A percentile compares a stretch with the other conserved stretches of the same genome.
These are phyloP conservation scores for Thalpophila matura DNA, from an alignment of 2,888 invertebrate species.

Conservation along the genomic window DNA sequence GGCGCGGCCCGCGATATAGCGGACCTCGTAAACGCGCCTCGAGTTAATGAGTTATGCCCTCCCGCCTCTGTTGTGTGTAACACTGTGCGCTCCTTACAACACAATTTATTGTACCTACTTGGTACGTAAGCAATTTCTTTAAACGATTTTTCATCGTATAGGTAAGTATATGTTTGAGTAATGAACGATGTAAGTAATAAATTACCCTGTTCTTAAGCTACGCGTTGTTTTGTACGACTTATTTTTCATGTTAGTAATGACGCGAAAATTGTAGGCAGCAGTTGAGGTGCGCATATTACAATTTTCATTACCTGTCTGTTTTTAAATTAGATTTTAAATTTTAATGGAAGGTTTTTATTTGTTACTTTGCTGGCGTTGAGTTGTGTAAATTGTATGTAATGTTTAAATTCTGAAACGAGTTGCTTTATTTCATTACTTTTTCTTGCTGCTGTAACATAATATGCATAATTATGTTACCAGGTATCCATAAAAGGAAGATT, in stretches of 20 bases:
- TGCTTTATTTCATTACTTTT: constrained; percentile 1
- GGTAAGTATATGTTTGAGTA: constrained; percentile 62
- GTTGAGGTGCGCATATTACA: constrained; percentile 42
- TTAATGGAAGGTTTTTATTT: background rate
- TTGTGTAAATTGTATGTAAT: background rate
- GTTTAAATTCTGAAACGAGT: background rate
- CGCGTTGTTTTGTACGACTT: constrained; percentile 46
- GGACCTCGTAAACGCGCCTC: constrained; percentile 75
- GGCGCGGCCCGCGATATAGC: constrained; percentile 70
- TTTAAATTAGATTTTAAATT: constrained; percentile 37
- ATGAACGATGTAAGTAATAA: constrained; percentile 65
- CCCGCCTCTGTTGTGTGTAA: constrained; percentile 63
- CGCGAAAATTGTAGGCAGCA: constrained; percentile 52
- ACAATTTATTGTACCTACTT: constrained; percentile 72
- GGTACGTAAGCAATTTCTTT: constrained; percentile 72
- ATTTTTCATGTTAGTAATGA: constrained; percentile 58
- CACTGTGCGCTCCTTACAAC: constrained; percentile 68
- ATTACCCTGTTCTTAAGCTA: constrained; percentile 61
- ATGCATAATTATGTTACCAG: constrained; percentile 18
- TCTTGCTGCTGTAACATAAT: constrained; percentile 1
- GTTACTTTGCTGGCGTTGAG: constrained; percentile 12
- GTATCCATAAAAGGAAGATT: constrained; percentile 21
- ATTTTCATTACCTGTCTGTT: constrained; percentile 51
- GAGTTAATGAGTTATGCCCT: constrained; percentile 70
- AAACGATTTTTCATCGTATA: constrained; percentile 72